A percentile compares a stretch with the other conserved stretches of the same genome.
Evolutionary conservation across 30 jellyfish, hydroid and myxozoan genomes (phyloP).

Genomic region (Hydractinia echinata): DNA sequence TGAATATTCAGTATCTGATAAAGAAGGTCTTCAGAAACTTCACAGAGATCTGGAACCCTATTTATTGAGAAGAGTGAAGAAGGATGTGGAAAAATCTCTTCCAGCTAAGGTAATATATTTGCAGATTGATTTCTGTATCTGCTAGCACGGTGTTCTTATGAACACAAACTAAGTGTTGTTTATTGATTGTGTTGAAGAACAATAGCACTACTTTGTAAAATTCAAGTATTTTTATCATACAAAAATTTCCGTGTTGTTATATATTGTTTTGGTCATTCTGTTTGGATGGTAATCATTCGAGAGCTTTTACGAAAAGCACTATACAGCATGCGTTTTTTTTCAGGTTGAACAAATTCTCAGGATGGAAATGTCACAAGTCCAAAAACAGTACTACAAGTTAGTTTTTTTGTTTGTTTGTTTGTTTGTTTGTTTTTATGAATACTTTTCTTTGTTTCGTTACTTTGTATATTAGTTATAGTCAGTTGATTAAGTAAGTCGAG

Average conservation of each 20-base stretch:
- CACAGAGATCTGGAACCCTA: conserved; percentile 82
- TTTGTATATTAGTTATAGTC: no score
- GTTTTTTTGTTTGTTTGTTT: background rate
- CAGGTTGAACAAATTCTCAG: conserved; percentile 94
- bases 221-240: background rate
- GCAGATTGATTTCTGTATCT: no score
- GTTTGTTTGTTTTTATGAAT: background rate
- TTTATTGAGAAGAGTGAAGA: conserved; percentile 78
- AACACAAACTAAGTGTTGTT: background rate
- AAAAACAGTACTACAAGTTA: conserved; percentile 83
- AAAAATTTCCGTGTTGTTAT: background rate
- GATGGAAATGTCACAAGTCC: conserved; percentile 90
- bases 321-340: background rate
- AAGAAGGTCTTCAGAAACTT: conserved; percentile 81
- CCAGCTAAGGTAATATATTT: conserved; percentile 70
- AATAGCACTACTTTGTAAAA: background rate
- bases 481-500: no score
- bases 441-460: no score
- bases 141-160: background rate
- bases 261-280: no score
- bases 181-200: background rate
- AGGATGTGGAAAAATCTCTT: conserved; percentile 92
- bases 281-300: no score
- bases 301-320: no score
- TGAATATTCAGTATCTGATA: conserved; percentile 71